phyloP scores from a whole-genome alignment of 2,113 vertebrate species.

The Halichoeres trimaculatus region DNA sequence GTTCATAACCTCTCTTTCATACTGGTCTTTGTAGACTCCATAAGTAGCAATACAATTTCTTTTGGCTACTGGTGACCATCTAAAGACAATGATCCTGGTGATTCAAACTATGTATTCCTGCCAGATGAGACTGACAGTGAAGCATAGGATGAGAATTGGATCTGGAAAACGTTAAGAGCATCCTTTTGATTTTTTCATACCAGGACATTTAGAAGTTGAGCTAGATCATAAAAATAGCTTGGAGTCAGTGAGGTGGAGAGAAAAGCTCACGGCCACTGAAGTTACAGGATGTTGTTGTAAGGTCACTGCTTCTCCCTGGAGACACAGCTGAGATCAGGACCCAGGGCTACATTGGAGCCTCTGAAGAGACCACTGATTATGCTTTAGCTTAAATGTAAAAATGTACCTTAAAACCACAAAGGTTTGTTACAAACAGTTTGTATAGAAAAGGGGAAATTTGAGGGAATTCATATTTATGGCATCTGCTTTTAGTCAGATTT shows the following conservation, averaged over 20 bases:
- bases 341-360: conserved; percentile 21
- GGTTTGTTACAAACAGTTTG: not conserved
- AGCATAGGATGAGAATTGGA: conserved; percentile 39
- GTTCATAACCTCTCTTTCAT: too few relatives aligned
- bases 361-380: not conserved
- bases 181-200: conserved; percentile 45
- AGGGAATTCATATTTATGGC: not conserved
- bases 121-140: conserved; percentile 35
- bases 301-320: conserved; percentile 63
- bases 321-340: conserved; percentile 60
- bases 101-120: conserved; percentile 30
- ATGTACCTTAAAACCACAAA: not conserved
- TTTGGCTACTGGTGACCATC: not conserved
- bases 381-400: conserved; percentile 11
- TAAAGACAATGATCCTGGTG: conserved; percentile 13
- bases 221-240: conserved; percentile 82
- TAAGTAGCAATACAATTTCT: not conserved
- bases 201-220: conserved; percentile 45
- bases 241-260: conserved; percentile 74
- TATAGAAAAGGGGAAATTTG: not conserved
- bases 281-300: conserved; percentile 78
- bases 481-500: not conserved
- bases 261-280: conserved; percentile 30
- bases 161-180: conserved; percentile 49
- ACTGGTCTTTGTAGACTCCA: not conserved